phyloP scores from a whole-genome alignment of 2,888 invertebrate genomes.

The Agriopis leucophaearia region DNA sequence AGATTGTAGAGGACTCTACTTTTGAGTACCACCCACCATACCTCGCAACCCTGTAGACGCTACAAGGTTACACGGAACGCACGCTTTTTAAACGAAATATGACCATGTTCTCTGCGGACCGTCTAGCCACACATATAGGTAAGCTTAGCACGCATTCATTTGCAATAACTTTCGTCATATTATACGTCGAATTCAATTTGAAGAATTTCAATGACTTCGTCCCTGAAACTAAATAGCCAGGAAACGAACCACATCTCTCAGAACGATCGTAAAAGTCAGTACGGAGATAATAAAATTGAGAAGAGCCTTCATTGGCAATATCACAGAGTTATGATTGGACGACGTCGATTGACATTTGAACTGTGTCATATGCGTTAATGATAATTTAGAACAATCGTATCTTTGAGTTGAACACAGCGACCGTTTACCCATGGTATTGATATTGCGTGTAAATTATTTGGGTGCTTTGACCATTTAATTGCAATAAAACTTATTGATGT shows the following conservation, averaged over 20 bases:
- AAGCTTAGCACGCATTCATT: background rate
- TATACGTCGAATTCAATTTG: conserved; percentile 3
- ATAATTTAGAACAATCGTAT: conserved; percentile 43
- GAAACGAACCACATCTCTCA: conserved; percentile 29
- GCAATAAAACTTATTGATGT: too few species aligned
- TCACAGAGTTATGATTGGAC: conserved; percentile 47
- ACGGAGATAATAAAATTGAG: conserved; percentile 58
- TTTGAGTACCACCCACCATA: too few species aligned
- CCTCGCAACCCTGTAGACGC: too few species aligned
- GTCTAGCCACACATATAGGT: too few species aligned
- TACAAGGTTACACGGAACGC: too few species aligned
- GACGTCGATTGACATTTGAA: conserved; percentile 50
- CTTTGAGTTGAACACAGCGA: conserved; percentile 23
- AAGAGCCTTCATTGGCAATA: conserved; percentile 52
- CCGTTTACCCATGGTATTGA: conserved; percentile 14
- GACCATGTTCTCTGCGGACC: too few species aligned
- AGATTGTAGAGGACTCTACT: too few species aligned
- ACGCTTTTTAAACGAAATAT: too few species aligned
- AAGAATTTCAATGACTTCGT: conserved; percentile 23
- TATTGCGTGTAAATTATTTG: background rate
- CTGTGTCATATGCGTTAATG: conserved; percentile 40
- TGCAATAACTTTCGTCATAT: background rate
- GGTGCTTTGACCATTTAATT: too few species aligned
- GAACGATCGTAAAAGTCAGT: conserved; percentile 53
- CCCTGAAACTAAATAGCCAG: conserved; percentile 27